Base-by-base conservation (phyloP, 2,797 vertebrate genomes). In the Hylomyscus alleni region DNA sequence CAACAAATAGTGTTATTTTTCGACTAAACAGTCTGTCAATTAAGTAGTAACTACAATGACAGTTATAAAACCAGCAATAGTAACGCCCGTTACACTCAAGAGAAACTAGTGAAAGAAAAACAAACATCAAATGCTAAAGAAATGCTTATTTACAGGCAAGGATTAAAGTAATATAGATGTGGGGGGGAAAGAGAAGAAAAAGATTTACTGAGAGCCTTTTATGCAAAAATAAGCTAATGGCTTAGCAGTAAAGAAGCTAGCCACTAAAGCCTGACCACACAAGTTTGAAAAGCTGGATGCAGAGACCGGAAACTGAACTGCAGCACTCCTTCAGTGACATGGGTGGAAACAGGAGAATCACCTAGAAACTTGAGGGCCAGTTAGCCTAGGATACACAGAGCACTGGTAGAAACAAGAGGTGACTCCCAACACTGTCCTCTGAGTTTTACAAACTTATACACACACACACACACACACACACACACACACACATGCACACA, bases 31-130 rank as follows among this genome's bases (percentile, higher is more conserved):
- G 95, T 67, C 69, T 37, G 83, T 44, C 40, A 89, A 34, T 20
- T 52, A 91, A 85, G n/a, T 31, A 80, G 8, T 44, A 97, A 94
- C 50, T 5, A 88, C 29, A 13, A 87, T 8, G 47, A 50, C 50
- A 96, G 37, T 90, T 37, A 77, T 31, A 94, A 87, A 65, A 50
- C 54, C 58, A 95, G n/a, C 29, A 44, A 40, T n/a, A 90, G 73
- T 37, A 12, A 58, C 50, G 31, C 83, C 20, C 75, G 62, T 50
- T 67, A 76, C n/a, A 78, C 17, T 19, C 19, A 86, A 90, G 37
- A 85, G 84, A 95, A 76, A n/a, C 24, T 76, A 1, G 26, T 24
- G 44, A 89, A 58, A 91, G 92, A n/a, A 94, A 81, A 72, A 22
- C 19, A 37, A 83, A 85, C 4, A 87, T 92, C 83, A 40, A 80